A percentile compares a stretch with the other conserved stretches of the same genome.
Evolutionary conservation across 1,140 invertebrate genomes (phyloP).

Genomic region (Ceratoteleas bidentatus): DNA sequence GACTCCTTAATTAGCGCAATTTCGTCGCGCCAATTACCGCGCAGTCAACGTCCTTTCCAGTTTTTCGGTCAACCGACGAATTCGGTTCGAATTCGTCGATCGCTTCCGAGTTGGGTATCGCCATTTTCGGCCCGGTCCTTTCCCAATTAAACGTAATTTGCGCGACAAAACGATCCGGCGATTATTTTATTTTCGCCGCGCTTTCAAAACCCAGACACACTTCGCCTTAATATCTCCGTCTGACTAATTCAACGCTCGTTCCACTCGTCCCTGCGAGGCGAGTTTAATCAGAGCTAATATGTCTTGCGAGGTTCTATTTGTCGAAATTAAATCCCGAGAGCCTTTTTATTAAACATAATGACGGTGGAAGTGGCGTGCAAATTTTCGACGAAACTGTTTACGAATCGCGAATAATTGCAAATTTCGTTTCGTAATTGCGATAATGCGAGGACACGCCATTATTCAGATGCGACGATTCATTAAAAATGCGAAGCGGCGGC

Average conservation of each 20-base stretch:
- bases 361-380: conserved; percentile 2
- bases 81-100: not conserved
- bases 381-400: conserved; percentile 22
- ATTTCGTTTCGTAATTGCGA: not conserved
- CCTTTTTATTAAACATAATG: conserved; percentile 36
- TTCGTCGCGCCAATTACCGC: conserved; percentile 40
- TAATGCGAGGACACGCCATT: not conserved
- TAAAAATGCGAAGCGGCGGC: not conserved
- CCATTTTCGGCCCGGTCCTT: not conserved
- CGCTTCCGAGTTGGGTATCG: not conserved
- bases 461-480: not conserved
- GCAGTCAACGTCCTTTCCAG: not conserved
- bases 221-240: conserved; percentile 34
- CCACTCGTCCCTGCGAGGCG: conserved; percentile 27
- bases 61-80: too few relatives aligned
- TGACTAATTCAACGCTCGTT: conserved; percentile 57
- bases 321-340: conserved; percentile 38
- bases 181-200: conserved; percentile 38
- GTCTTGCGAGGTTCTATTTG: conserved; percentile 32
- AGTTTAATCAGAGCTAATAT: conserved; percentile 45
- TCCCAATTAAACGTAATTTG: conserved; percentile 17
- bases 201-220: conserved; percentile 10
- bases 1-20: conserved; percentile 59
- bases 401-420: not conserved
- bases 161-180: conserved; percentile 10